Base-by-base conservation (phyloP, 2,797 vertebrate species). In the Rhinichthys osculus region DNA sequence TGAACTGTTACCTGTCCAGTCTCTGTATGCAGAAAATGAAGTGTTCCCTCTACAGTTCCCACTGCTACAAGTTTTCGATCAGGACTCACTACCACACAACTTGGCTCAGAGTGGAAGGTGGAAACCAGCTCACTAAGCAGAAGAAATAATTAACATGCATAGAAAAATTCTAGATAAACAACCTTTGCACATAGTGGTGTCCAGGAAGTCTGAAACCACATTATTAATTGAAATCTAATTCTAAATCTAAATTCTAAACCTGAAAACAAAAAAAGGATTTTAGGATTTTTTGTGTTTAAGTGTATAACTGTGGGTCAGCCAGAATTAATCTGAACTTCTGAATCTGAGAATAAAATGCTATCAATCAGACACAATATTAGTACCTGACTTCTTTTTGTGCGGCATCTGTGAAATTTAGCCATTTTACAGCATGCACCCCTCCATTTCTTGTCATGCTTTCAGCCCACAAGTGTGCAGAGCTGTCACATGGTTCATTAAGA, bases 1-100 rank as follows among this genome's bases (percentile, higher is more conserved):
- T n/a, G 14, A 82, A 33, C 14, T 38, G 38, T 40, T 87, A 96
- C 97, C 96, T 96, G 94, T 91, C 95, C 94, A 0, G 96, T 97
- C 71, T 94, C 92, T 16, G 92, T 81, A 87, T 94, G 88, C 90
- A 97, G 74, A 69, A 97, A 72, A 83, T 97, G 95, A 86, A 98
- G 89, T 0, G 89, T 94, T 52, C 97, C 97, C 62, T 87, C 90
- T 23, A 91, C 91, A 0, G 96, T 97, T 30, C 96, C 96, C 13
- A 97, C 95, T 7, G 94, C 95, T 66, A 95, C 92, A 89, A 95
- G 84, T 35, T 90, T 91, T 27, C 91, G 94, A 1, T 89, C 92
- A 1, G 91, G 89, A 86, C 94, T 95, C 89, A 96, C 1, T 2
- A 90, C 93, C 89, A 96, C 81, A 90, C 96, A 88, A 85, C 94